Base-by-base conservation (phyloP, 2,113 vertebrate genomes). In the Lepidothrix coronata region DNA sequence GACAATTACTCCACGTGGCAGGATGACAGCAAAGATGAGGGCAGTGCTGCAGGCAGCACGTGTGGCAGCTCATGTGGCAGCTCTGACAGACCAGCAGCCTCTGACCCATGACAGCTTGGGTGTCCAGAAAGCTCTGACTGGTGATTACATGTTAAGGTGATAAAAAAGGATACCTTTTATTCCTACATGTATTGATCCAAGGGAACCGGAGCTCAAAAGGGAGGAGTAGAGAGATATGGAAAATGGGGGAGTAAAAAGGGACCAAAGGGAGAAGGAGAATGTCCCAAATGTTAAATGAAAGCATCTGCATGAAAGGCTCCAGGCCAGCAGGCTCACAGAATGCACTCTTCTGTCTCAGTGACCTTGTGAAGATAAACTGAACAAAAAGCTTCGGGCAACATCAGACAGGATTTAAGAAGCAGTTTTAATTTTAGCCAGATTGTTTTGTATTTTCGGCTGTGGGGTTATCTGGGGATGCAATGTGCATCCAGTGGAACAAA, bases 341-440 rank as follows among this genome's bases (percentile, higher is more conserved):
- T 72, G 91, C 78, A 77, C 89, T 86, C 89, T 95, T 97, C 96
- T 97, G 84, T 96, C 84, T 97, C 95, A 94, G 91, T 90, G 96
- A 96, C 94, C 96, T 96, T 96, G 95, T 83, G 82, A 92, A 96
- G 91, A 96, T 62, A 93, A 93, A 94, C 88, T 57, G 70, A 91
- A 93, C 88, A 86, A 95, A 96, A 91, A 94, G 90, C 97, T 96
- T 82, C 87, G 52, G 96, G 97, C 96, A 95, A 95, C 88, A 93
- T 90, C 95, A 95, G 90, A 88, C 72, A 79, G 66, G 52, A 93
- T 93, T 94, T 96, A 97, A 96, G 96, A 93, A 80, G 79, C 89
- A 91, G 94, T 93, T 96, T 96, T 97, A 97, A 97, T 97, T 97
- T 97, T 97, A 96, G 95, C 66, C 94, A 95, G 92, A 94, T 96